A percentile compares a stretch with the other conserved stretches of the same genome.
Evolutionary conservation across 1,140 invertebrate genomes (phyloP).

Genomic region (Euglossa dilemma): DNA sequence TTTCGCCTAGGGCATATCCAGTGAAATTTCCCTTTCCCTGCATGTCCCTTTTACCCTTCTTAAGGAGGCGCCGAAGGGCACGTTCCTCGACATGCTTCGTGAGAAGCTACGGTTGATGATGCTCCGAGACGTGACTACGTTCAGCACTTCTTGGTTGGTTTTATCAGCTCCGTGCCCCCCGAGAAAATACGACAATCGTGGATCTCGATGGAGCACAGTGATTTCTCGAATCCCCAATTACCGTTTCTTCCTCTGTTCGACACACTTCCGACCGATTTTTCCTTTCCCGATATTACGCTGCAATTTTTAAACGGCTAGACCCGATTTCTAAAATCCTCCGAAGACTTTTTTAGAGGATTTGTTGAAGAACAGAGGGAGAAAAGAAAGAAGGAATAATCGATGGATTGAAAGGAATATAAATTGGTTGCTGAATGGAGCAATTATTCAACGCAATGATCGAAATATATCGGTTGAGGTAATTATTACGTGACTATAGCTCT

Average conservation of each 20-base stretch:
- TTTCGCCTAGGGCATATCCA: background rate
- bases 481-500: too few relatives aligned
- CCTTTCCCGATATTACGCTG: background rate
- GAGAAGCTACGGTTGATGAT: conserved; percentile 52
- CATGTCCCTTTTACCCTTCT: conserved; percentile 1
- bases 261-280: background rate
- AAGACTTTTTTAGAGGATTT: too few relatives aligned
- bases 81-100: conserved; percentile 15
- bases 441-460: too few relatives aligned
- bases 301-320: too few relatives aligned
- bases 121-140: conserved; percentile 40
- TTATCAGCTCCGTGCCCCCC: background rate
- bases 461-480: too few relatives aligned
- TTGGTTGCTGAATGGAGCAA: too few relatives aligned
- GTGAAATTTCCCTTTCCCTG: conserved; percentile 29
- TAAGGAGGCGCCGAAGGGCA: conserved; percentile 17
- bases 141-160: conserved; percentile 29
- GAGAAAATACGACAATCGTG: conserved; percentile 17
- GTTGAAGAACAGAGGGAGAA: too few relatives aligned
- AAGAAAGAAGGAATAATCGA: too few relatives aligned
- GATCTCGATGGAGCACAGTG: background rate
- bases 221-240: conserved; percentile 1
- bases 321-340: too few relatives aligned
- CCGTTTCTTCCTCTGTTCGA: background rate
- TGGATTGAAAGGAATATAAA: too few relatives aligned